Evolutionary conservation across 2,797 vertebrate genomes (phyloP).

Genomic region (Gastrophryne carolinensis): DNA sequence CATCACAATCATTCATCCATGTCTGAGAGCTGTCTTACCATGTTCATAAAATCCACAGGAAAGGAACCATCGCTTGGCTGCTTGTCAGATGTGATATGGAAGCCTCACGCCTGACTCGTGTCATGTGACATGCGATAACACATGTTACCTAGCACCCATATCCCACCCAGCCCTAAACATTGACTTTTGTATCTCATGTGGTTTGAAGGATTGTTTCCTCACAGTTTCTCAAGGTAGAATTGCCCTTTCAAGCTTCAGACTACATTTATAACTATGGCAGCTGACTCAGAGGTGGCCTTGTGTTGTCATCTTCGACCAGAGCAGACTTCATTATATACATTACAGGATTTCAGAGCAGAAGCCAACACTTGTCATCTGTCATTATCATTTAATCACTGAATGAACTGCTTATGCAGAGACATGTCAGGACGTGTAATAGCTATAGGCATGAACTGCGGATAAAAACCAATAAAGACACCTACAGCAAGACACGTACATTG

Average conservation of each 20-base stretch:
- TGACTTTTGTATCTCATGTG: conserved; percentile 25
- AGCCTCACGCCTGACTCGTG: conserved; percentile 16
- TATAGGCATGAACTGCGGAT: neutral
- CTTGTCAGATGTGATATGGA: conserved; percentile 30
- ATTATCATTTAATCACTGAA: conserved; percentile 24
- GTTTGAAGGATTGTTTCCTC: conserved; percentile 8
- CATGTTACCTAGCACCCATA: conserved; percentile 22
- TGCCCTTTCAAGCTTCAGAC: neutral
- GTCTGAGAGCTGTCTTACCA: conserved; percentile 44
- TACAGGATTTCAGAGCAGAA: neutral
- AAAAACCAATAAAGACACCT: neutral
- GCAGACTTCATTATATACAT: conserved; percentile 14
- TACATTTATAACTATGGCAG: conserved; percentile 27
- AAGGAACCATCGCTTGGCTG: conserved; percentile 29
- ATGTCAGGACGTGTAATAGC: neutral
- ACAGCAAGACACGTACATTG: neutral
- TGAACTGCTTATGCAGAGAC: neutral
- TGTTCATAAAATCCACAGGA: conserved; percentile 51
- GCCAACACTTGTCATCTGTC: neutral
- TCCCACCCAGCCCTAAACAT: conserved; percentile 16
- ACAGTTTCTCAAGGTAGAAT: conserved; percentile 10
- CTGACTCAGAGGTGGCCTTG: conserved; percentile 5
- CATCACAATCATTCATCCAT: conserved; percentile 49
- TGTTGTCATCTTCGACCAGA: conserved; percentile 4
- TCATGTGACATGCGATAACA: conserved; percentile 31